Conservation (phyloP, 2,113 vertebrate genomes). For the Columba livia region DNA sequence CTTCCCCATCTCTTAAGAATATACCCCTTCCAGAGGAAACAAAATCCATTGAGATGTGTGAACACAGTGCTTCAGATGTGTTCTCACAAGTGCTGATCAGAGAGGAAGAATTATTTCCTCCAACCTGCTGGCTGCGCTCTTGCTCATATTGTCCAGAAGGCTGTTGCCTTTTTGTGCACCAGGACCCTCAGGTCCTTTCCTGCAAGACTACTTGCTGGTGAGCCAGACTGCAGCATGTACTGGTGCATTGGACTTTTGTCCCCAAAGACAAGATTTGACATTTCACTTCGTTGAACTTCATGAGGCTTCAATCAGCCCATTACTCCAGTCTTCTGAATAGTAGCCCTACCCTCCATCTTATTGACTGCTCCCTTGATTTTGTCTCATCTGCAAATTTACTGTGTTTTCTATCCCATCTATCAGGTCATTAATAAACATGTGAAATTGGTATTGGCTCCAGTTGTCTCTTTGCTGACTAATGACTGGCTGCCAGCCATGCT, state of each 20-base stretch:
- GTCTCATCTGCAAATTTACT: neutral
- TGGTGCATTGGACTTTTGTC: neutral
- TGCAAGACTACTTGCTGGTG: neutral
- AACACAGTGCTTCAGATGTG: neutral
- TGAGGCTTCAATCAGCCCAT: neutral
- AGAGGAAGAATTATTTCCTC: neutral
- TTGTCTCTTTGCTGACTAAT: neutral
- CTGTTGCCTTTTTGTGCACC: neutral
- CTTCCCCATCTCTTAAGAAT: neutral
- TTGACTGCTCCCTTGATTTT: neutral
- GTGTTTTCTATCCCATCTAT: neutral
- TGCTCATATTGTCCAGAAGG: neutral
- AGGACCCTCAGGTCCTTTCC: neutral
- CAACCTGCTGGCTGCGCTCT: neutral
- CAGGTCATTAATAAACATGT: neutral
- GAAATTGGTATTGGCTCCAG: neutral
- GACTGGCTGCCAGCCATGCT: neutral
- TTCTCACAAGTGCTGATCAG: neutral
- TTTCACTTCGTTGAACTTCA: neutral
- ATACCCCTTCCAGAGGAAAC: neutral
- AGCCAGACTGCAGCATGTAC: fast-evolving
- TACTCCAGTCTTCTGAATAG: neutral
- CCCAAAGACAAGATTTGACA: neutral
- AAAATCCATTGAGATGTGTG: neutral
- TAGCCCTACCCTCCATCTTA: neutral